phyloP scores from a whole-genome alignment of 2,797 vertebrate genomes.

The Pantherophis vulpinus region DNA sequence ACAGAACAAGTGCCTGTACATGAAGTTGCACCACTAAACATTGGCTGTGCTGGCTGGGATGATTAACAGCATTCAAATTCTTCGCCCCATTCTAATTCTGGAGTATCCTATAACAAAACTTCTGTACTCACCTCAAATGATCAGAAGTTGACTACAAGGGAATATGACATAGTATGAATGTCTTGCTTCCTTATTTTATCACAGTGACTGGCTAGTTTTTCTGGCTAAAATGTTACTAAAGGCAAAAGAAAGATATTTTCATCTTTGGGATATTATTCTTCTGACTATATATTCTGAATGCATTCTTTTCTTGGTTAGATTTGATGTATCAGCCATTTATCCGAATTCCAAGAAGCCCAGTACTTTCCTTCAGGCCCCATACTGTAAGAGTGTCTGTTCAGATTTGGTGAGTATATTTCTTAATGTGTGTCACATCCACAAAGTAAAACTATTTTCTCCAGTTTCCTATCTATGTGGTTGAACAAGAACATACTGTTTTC shows the following conservation, averaged over 20 bases:
- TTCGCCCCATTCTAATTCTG: neutral
- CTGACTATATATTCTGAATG: neutral
- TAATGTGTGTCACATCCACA: neutral
- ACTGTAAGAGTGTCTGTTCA: slow-evolving; percentile 53
- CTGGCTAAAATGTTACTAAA: neutral
- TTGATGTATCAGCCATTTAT: slow-evolving; percentile 64
- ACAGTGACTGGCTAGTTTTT: neutral
- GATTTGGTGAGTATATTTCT: slow-evolving; percentile 53
- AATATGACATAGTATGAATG: too few relatives aligned
- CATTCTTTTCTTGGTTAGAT: slow-evolving; percentile 45
- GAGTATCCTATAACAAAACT: neutral
- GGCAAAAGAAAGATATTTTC: neutral
- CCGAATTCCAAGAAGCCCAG: slow-evolving; percentile 59
- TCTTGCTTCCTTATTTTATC: neutral
- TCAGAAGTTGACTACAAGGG: neutral
- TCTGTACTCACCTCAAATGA: neutral
- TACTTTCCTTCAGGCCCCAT: slow-evolving; percentile 57
- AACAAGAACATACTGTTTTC: neutral
- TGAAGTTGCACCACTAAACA: neutral
- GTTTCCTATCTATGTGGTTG: neutral
- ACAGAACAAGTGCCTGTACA: too few relatives aligned
- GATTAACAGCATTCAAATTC: neutral
- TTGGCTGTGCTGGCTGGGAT: neutral
- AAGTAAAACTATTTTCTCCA: neutral
- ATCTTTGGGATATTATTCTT: neutral